These are phyloP conservation scores for Phocides pigmalion DNA, from an alignment of 1,140 invertebrate species.

Conservation along the genomic window DNA sequence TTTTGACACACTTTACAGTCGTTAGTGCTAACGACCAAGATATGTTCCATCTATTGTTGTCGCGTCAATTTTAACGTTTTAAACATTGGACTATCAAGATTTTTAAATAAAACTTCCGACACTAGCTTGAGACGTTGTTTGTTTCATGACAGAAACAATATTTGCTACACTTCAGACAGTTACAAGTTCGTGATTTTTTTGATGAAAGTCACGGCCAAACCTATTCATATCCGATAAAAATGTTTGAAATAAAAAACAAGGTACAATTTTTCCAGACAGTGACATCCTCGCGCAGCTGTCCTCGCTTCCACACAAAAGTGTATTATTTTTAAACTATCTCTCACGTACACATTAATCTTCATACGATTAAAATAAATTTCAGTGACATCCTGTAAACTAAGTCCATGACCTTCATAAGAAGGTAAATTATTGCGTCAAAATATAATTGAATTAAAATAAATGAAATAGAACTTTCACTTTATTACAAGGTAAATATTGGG, in stretches of 20 bases:
- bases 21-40: too few relatives aligned
- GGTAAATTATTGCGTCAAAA: constrained; percentile 9
- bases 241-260: constrained; percentile 39
- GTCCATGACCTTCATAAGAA: constrained; percentile 17
- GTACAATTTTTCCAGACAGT: constrained; percentile 40
- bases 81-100: not conserved
- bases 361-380: constrained; percentile 19
- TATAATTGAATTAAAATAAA: not conserved
- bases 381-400: constrained; percentile 3
- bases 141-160: not conserved
- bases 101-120: not conserved
- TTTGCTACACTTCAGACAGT: not conserved
- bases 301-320: constrained; percentile 37
- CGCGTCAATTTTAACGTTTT: not conserved
- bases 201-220: not conserved
- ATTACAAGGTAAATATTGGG: too few relatives aligned
- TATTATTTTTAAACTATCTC: constrained; percentile 44
- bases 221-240: constrained; percentile 41
- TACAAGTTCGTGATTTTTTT: constrained; percentile 9
- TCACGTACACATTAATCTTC: constrained; percentile 45
- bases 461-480: too few relatives aligned
- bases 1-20: too few relatives aligned
- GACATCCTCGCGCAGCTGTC: constrained; percentile 50
- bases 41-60: too few relatives aligned
- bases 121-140: too few relatives aligned